A percentile compares a stretch with the other conserved stretches of the same genome.
Conservation (phyloP, 2,113 vertebrate species). For the Gymnobelideus leadbeateri region DNA sequence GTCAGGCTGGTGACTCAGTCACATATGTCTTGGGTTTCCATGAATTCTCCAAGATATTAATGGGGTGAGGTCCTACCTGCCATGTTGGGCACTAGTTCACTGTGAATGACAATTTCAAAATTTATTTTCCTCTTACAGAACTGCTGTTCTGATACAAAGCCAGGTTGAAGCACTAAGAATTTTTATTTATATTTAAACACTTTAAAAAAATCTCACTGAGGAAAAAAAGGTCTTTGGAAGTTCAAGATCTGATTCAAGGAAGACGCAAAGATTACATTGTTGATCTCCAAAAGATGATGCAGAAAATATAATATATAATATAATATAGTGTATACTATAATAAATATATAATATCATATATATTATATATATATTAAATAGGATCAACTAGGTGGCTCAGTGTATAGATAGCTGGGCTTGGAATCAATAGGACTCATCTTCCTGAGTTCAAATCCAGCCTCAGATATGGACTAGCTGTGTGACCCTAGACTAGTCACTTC, state of each 20-base stretch:
- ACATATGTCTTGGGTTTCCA: neutral
- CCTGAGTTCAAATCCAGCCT: too few relatives aligned
- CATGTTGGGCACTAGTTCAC: too few relatives aligned
- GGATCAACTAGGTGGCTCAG: too few relatives aligned
- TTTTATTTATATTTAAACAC: neutral
- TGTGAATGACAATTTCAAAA: conserved; percentile 9
- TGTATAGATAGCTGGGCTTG: too few relatives aligned
- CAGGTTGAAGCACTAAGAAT: neutral
- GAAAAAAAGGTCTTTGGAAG: neutral
- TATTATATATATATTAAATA: too few relatives aligned
- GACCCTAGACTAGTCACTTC: too few relatives aligned
- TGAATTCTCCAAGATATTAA: neutral
- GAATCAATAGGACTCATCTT: too few relatives aligned
- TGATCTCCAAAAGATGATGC: neutral
- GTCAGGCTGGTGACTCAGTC: neutral
- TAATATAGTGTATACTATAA: too few relatives aligned
- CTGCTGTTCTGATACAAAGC: neutral
- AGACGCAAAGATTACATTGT: neutral
- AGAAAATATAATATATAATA: neutral
- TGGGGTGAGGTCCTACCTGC: too few relatives aligned
- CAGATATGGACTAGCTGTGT: too few relatives aligned
- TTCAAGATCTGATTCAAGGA: neutral
- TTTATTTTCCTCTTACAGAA: neutral
- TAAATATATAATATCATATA: too few relatives aligned
- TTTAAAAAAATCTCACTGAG: neutral